Base-by-base conservation (phyloP, 2,113 vertebrate species). In the Nannospalax galili region DNA sequence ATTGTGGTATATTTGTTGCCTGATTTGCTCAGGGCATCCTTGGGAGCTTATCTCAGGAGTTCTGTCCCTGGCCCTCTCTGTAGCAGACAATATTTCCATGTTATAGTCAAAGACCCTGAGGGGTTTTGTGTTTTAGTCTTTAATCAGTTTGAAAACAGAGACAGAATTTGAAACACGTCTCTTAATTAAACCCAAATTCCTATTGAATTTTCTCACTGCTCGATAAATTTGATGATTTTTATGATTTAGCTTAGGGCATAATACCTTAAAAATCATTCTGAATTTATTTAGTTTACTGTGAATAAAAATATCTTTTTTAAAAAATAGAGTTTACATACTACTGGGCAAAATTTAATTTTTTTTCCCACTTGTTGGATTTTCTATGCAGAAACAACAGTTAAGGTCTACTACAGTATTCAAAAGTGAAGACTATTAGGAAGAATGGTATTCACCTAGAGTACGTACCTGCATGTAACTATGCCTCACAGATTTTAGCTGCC, bases 391-490 rank as follows among this genome's bases (percentile, higher is more conserved):
- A 20, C 5, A 72, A 16, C 42, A 64, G 12, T 70, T 26, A 77
- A 75, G 10, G 65, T 81, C 79, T 88, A 28, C 24, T 74, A 73
- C 65, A 65, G 42, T 12, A 60, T 60, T 60, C 3, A 60, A 60
- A 60, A 12, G 19, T 17, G 19, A 12, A 58, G 11, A 65, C 64
- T 64, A 2, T 42, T 65, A 40, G 58, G 79, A 45, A 84, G 45
- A 72, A 26, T 26, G 14, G 32, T 15, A 30, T 10, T 4, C 30
- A n/a, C 11, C 2, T 14, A 24, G 15, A 45, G 62, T 11, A 81
- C 84, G 7, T 12, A 97, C 96, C 94, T 95, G 42, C n/a, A 97
- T 67, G 62, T 77, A 56, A 65, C 96, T 96, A 16, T 97, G 93
- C 28, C 22, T 56, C 28, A 85, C 79, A 40, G 90, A 91, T 85